phyloP scores from a whole-genome alignment of 2,113 vertebrate species.

The Glaucomys volans region DNA sequence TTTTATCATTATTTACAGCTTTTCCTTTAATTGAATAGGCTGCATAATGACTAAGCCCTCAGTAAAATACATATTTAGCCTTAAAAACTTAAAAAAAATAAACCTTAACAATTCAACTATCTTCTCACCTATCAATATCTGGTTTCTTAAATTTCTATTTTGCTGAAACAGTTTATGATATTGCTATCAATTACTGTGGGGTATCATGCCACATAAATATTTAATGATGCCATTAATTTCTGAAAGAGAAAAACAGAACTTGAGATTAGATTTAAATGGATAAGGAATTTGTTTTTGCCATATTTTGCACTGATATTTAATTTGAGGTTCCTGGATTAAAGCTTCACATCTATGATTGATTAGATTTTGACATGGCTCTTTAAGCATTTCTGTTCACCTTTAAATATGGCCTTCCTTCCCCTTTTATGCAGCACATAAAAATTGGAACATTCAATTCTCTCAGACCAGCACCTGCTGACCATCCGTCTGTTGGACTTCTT shows the following conservation, averaged over 20 bases:
- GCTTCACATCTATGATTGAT: slow-evolving; percentile 44
- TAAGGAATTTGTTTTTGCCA: slow-evolving; percentile 52
- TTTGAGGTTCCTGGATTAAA: slow-evolving; percentile 39
- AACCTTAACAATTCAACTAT: slow-evolving; percentile 11
- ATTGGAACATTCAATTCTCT: background rate
- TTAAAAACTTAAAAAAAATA: background rate
- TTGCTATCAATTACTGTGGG: slow-evolving; percentile 51
- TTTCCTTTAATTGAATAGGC: slow-evolving; percentile 52
- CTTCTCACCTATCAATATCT: background rate
- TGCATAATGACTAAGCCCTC: background rate
- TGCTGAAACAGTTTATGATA: slow-evolving; percentile 54
- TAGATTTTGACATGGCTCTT: slow-evolving; percentile 23
- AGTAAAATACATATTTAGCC: slow-evolving; percentile 41
- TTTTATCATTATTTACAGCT: background rate
- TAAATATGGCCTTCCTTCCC: background rate
- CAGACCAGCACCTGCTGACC: slow-evolving; percentile 78
- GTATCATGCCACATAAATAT: slow-evolving; percentile 57
- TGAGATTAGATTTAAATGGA: slow-evolving; percentile 53
- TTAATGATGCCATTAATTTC: slow-evolving; percentile 71
- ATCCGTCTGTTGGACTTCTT: slow-evolving; percentile 71
- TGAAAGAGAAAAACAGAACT: slow-evolving; percentile 57
- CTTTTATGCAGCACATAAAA: background rate
- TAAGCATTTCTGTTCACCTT: slow-evolving; percentile 49
- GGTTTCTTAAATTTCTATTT: slow-evolving; percentile 61
- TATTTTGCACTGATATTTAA: slow-evolving; percentile 68